Percentiles rank a stretch among this genome's conserved stretches.
These are phyloP conservation scores for Lepidostoma basale DNA, from an alignment of 1,140 invertebrate species.

Conservation along the genomic window DNA sequence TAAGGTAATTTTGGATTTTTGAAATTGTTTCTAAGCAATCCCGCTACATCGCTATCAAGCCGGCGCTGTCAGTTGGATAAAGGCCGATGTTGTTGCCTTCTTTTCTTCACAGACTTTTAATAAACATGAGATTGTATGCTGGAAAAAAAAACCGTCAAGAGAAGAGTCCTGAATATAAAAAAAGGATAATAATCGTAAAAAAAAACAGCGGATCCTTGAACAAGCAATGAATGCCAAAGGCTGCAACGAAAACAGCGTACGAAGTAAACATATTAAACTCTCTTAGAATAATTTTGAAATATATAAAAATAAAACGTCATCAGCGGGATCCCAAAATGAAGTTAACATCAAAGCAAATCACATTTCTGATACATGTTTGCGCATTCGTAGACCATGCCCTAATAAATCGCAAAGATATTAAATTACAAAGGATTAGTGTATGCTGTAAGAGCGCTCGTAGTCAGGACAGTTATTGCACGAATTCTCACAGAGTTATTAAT, in stretches of 20 bases:
- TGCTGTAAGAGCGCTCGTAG: too few relatives aligned
- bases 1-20: neutral
- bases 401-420: too few relatives aligned
- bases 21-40: constrained; percentile 18
- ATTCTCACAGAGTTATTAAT: too few relatives aligned
- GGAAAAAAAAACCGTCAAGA: neutral
- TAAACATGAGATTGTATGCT: constrained; percentile 16
- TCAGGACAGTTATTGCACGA: too few relatives aligned
- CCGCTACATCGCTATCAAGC: neutral
- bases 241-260: constrained; percentile 13
- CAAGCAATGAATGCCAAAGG: neutral
- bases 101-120: constrained; percentile 17
- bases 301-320: too few relatives aligned
- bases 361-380: too few relatives aligned
- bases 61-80: neutral
- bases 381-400: too few relatives aligned
- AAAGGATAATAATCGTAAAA: constrained; percentile 42
- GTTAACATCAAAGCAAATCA: too few relatives aligned
- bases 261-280: neutral
- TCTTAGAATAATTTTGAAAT: too few relatives aligned
- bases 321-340: too few relatives aligned
- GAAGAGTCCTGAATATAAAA: constrained; percentile 26
- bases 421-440: too few relatives aligned
- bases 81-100: neutral
- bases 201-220: constrained; percentile 31